A percentile compares a stretch with the other conserved stretches of the same genome.
Conservation (phyloP, 1,140 invertebrate genomes). For the Mercenaria mercenaria region DNA sequence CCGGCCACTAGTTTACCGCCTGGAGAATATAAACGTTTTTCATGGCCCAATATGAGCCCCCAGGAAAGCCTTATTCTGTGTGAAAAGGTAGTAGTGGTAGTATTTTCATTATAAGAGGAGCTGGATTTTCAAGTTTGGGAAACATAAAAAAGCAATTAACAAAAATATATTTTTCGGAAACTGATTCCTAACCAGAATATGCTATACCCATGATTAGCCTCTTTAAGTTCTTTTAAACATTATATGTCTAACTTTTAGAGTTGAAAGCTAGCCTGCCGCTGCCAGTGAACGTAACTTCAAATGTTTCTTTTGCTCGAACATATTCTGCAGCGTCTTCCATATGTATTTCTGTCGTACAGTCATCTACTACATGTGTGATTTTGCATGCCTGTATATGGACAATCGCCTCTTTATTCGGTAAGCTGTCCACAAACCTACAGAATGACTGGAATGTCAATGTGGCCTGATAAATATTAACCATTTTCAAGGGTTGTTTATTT, state of each 20-base stretch:
- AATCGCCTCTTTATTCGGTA: not conserved
- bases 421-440: not conserved
- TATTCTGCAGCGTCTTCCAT: not conserved
- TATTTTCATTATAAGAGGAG: no score
- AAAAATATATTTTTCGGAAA: no score
- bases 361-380: not conserved
- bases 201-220: no score
- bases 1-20: no score
- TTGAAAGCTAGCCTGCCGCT: not conserved
- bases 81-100: no score
- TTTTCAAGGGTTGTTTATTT: not conserved
- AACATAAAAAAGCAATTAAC: no score
- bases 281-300: not conserved
- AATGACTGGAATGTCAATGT: not conserved
- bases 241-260: not conserved
- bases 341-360: not conserved
- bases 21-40: no score
- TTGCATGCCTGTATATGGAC: not conserved
- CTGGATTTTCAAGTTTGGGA: no score
- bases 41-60: no score
- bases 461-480: not conserved
- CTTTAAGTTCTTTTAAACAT: no score
- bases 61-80: no score
- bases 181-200: no score
- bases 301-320: not conserved